These are phyloP conservation scores for Emmelina monodactyla DNA, from an alignment of 2,888 invertebrate genomes.

Conservation along the genomic window DNA sequence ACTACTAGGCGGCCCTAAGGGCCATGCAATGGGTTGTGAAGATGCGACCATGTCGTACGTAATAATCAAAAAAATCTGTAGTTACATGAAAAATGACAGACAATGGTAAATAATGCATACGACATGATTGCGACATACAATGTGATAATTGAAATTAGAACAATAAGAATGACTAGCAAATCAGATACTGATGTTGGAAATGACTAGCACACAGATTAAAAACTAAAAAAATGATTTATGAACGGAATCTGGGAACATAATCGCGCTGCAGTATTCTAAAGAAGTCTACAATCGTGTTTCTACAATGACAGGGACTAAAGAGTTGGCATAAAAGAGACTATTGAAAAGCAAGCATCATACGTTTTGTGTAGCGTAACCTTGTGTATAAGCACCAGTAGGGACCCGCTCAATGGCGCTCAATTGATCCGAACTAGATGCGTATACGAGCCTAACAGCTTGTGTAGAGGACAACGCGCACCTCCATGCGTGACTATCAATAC, in stretches of 20 bases:
- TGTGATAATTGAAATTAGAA: too few species aligned
- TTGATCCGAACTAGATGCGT: constrained; percentile 55
- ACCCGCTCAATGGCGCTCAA: constrained; percentile 55
- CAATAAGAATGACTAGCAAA: too few species aligned
- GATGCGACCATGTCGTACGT: background rate
- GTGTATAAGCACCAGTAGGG: constrained; percentile 39
- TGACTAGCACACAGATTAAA: too few species aligned
- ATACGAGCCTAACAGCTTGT: too few species aligned
- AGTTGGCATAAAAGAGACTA: background rate
- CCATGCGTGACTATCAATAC: constrained; percentile 15
- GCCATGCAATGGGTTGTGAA: constrained; percentile 48
- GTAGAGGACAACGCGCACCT: constrained; percentile 33
- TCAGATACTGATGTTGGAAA: too few species aligned
- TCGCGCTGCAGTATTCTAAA: too few species aligned
- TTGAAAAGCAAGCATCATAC: constrained; percentile 24
- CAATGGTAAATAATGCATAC: too few species aligned
- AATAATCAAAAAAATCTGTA: too few species aligned
- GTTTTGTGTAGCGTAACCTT: constrained; percentile 43
- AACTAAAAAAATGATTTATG: too few species aligned
- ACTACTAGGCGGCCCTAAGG: constrained; percentile 59
- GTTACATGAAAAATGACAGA: too few species aligned
- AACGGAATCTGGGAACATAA: too few species aligned
- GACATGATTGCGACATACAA: too few species aligned
- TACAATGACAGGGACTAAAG: background rate
- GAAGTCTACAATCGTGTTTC: background rate